Percentiles rank a stretch among this genome's conserved stretches.
phyloP scores from a whole-genome alignment of 2,888 invertebrate species.

The Andrena praecox region DNA sequence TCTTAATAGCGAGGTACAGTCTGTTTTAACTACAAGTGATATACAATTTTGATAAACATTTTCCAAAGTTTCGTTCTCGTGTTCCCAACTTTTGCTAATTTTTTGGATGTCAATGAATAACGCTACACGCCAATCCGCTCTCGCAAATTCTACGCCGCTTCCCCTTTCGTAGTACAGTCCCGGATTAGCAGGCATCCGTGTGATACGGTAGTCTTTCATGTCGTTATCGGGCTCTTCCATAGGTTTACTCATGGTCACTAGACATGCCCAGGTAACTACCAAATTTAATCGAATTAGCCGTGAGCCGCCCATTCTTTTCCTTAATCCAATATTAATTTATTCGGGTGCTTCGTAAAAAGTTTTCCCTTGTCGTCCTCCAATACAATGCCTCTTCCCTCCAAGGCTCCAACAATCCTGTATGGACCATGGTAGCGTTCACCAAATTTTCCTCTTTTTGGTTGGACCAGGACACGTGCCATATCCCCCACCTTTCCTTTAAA shows the following conservation, averaged over 20 bases:
- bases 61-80: not conserved
- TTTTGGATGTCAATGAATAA: not conserved
- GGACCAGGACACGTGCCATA: not conserved
- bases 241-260: not conserved
- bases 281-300: not conserved
- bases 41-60: not conserved
- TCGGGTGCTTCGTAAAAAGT: not conserved
- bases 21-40: not conserved
- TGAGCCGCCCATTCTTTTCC: not conserved
- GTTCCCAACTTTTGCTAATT: not conserved
- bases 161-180: not conserved
- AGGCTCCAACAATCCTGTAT: not conserved
- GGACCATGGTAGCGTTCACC: constrained; percentile 1
- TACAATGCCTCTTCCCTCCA: not conserved
- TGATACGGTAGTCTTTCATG: not conserved
- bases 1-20: not conserved
- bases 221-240: not conserved
- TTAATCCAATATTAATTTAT: not conserved
- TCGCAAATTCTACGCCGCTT: not conserved
- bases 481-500: not conserved
- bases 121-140: not conserved
- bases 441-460: not conserved
- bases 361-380: not conserved
- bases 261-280: not conserved
- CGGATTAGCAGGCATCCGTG: not conserved